These are phyloP conservation scores for Scartelaos histophorus DNA, from an alignment of 2,113 vertebrate genomes.

Conservation along the genomic window DNA sequence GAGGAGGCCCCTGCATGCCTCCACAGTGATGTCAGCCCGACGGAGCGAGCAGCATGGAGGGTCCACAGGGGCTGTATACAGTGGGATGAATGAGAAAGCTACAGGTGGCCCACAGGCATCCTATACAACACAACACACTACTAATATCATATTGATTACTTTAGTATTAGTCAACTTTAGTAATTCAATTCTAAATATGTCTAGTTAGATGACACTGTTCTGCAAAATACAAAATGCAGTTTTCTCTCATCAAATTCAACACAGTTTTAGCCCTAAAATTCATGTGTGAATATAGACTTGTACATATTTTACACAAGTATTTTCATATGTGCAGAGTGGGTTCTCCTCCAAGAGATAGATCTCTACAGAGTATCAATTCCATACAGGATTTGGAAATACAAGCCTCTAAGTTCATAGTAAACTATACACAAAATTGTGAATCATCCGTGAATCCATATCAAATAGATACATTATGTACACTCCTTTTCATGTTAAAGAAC, in stretches of 20 bases:
- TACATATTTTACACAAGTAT: no score
- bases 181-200: no score
- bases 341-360: no score
- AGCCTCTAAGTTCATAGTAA: no score
- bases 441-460: no score
- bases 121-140: background rate
- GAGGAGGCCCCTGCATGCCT: constrained; percentile 72
- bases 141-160: background rate
- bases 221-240: background rate
- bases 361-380: no score
- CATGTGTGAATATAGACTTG: background rate
- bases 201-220: background rate
- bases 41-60: constrained; percentile 45
- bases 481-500: no score
- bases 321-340: no score
- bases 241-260: background rate
- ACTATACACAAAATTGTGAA: no score
- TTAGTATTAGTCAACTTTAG: background rate
- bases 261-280: background rate
- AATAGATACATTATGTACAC: no score
- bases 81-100: constrained; percentile 56
- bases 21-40: constrained; percentile 75
- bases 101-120: constrained; percentile 50
- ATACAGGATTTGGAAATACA: no score
- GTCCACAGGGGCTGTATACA: constrained; percentile 19